Evolutionary conservation across 2,797 vertebrate species (phyloP).

Genomic region (Danio kyathit): DNA sequence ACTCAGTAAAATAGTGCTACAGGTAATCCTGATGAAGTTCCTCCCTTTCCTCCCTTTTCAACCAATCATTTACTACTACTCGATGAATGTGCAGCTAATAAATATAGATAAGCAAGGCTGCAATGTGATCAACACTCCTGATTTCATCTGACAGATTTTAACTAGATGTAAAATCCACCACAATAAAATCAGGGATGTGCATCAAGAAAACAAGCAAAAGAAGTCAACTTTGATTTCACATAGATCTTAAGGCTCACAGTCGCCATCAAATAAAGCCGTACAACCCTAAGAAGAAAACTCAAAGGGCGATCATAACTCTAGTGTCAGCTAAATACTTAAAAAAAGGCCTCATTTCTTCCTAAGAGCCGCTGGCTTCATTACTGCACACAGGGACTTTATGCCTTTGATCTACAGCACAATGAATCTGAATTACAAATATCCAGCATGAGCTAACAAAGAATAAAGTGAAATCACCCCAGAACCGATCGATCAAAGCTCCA

Average conservation of each 20-base stretch:
- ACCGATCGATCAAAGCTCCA: conserved; percentile 35
- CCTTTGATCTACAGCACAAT: conserved; percentile 22
- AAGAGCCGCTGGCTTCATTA: conserved; percentile 32
- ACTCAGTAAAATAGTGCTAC: too few relatives aligned
- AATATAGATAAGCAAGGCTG: neutral
- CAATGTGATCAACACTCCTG: neutral
- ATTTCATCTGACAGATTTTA: neutral
- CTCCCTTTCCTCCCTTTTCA: neutral
- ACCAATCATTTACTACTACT: neutral
- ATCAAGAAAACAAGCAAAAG: neutral
- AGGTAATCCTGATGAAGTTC: neutral
- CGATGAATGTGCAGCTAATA: neutral
- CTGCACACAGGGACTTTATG: conserved; percentile 9
- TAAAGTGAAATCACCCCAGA: conserved; percentile 26
- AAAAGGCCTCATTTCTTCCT: neutral
- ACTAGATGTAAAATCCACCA: neutral
- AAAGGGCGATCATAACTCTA: conserved; percentile 12
- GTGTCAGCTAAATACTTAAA: conserved; percentile 38
- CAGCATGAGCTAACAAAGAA: conserved; percentile 15
- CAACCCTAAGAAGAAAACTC: neutral
- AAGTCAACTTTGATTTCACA: conserved; percentile 5
- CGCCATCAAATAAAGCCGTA: neutral
- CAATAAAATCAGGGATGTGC: neutral
- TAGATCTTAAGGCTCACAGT: conserved; percentile 2
- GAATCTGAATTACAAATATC: conserved; percentile 40